Base-by-base conservation (phyloP, 2,113 vertebrate species). In the Oryzias curvinotus region DNA sequence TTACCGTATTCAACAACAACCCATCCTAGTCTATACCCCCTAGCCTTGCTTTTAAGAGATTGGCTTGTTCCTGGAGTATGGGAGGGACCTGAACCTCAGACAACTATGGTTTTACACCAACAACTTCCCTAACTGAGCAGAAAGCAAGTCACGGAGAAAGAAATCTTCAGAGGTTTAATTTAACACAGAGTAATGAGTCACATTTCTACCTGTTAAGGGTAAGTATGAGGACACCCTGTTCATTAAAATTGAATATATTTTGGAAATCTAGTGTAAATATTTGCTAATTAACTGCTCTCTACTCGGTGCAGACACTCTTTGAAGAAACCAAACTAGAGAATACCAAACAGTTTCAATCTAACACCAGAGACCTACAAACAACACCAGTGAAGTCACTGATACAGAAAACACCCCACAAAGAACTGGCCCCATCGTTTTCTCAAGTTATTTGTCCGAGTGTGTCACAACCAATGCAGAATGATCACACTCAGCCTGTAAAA, bases 21-120 rank as follows among this genome's bases (percentile, higher is more conserved):
- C 65, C 64, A 70, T 36, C 76, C 76, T 52, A 64, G 60, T 50
- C 54, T 62, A 44, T 78, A 64, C 64, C 89, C 86, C 81, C 77
- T 60, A 88, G 84, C 86, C 79, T 65, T 81, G 72, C 83, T 89
- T 86, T 90, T 79, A 88, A 87, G 82, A 84, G 80, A 78, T 90
- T 89, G 82, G 72, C 83, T 89, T 87, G 82, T 88, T 87, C 79
- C 68, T 86, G 73, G 36, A 50, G 68, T 73, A 85, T 74, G 76
- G 64, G 82, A 76, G 80, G 80, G 81, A 81, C 70, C 75, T 78
- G 64, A 79, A 82, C 84, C 79, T 65, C 78, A 82, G 81, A 80
- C 77, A 80, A 78, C 77, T 87, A 64, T 30, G 52, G 74, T 86
- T 87, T 83, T 77, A 87, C 55, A 70, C 63, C 79, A 55, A 80